Evolutionary conservation across 2,113 vertebrate genomes (phyloP), one percentile per base, ranked within the genome.

Genomic region (Crotalus viridis): DNA sequence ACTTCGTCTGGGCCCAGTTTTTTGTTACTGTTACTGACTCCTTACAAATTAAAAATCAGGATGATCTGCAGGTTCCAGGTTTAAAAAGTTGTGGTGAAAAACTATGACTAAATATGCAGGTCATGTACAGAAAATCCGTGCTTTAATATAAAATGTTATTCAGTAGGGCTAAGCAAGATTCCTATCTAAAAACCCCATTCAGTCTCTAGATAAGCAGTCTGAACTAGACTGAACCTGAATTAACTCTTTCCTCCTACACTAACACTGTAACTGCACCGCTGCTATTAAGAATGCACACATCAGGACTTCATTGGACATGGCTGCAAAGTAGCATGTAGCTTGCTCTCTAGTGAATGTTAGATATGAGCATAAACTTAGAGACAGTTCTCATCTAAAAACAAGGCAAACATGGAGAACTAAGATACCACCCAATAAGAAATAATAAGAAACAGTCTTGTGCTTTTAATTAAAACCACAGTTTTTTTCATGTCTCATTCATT

Each of bases 391-490:
- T 55, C 43, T 93, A 96, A 59, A 93, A 90, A 85, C 15, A 64
- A 21, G 88, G 94, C 93, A 85, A 96, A 48, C 33, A 88, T 93
- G 89, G 95, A 97, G 94, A 94, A 93, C 95, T 56, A 0, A 90
- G 96, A 95, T 97, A 93, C 98, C 97, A 97, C 97, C 97, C 98
- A 97, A 96, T 94, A 93, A 97, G 97, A 91, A 95, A 56, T 96
- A 97, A 97, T 91, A 95, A 97, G 97, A 97, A 97, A 95, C 97
- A 97, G 97, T 93, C 96, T 97, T 97, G 96, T 88, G 91, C 89
- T 97, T 97, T 97, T 97, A 98, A 98, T 98, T 97, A 96, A 97
- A 97, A 97, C 95, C 97, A 97, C 95, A 96, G 96, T 93, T 97
- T 97, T 95, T 96, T 96, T 97, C 97, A 97, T 97, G 97, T 97